Base-by-base conservation (phyloP, 2,888 invertebrate species). In the Chydorus sphaericus region DNA sequence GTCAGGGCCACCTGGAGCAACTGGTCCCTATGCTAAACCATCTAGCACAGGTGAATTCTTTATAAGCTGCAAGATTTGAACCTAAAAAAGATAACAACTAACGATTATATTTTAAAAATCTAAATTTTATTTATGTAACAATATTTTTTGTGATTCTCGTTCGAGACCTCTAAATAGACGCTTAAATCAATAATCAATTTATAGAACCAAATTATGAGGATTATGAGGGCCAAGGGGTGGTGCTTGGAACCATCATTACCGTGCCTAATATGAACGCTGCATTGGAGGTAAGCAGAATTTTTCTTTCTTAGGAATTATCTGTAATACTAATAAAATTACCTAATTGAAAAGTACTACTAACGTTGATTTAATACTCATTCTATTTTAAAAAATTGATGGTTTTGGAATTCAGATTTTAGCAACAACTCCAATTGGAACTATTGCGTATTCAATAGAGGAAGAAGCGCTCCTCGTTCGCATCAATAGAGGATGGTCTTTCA, bases 401-500 rank as follows among this genome's bases (percentile, higher is more conserved):
- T n/a, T n/a, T n/a, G 6, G 37, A 58, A 62, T 63, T 57, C 26
- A 23, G 51, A 38, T 54, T 20, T 59, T 88, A 44, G 75, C 79
- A 30, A 76, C 80, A 60, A 91, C 85, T 71, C 83, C 87, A 16
- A 83, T 90, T 10, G 94, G 93, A 51, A 87, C 91, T 5, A 71
- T 94, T 66, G 92, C 90, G 39, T 94, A 90, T 67, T 81, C 93
- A 57, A 80, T 86, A 60, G 90, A 91, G 69, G 91, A 93, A 69
- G 89, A 94, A 73, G 85, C 88, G 37, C 74, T 93, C 39, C 79
- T 92, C 59, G 86, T 93, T 54, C 79, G 91, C 69, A 90, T 93
- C 57, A 86, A 86, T 68, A 85, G 83, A 65, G 93, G 93, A 55
- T 94, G 93, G 93, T 90, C 90, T 68, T 91, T 91, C 66, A 85